A percentile compares a stretch with the other conserved stretches of the same genome.
Conservation (phyloP, 2,113 vertebrate species). For the Hippolais icterina region DNA sequence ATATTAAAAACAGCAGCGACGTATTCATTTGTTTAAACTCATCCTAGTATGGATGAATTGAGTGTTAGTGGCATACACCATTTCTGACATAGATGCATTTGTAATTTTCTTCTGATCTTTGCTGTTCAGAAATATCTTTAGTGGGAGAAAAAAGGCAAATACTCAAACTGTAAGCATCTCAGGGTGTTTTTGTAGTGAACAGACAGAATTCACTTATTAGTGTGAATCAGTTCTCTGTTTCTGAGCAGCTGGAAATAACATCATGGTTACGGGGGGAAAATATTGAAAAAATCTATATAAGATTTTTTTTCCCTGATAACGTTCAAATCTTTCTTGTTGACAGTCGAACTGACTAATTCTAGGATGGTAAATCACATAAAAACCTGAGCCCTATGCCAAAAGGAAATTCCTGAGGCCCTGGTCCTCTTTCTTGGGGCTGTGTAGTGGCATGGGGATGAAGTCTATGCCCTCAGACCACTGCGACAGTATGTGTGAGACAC, state of each 20-base stretch:
- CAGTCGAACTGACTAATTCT: not conserved
- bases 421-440: not conserved
- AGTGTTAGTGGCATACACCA: not conserved
- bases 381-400: not conserved
- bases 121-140: not conserved
- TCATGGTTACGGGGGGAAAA: not conserved
- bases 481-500: fast-evolving
- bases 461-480: not conserved
- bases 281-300: not conserved
- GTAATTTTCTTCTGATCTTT: not conserved
- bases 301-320: not conserved
- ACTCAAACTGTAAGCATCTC: not conserved
- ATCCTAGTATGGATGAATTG: not conserved
- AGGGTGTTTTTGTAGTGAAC: not conserved
- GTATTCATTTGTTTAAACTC: not conserved
- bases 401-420: not conserved
- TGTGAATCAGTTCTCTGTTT: not conserved
- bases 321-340: not conserved
- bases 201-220: not conserved
- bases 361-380: not conserved
- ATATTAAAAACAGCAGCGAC: not conserved
- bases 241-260: not conserved
- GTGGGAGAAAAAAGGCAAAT: not conserved
- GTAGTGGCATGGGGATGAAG: not conserved
- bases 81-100: not conserved